phyloP scores from a whole-genome alignment of 2,888 invertebrate genomes.

The Drosophila picticornis region DNA sequence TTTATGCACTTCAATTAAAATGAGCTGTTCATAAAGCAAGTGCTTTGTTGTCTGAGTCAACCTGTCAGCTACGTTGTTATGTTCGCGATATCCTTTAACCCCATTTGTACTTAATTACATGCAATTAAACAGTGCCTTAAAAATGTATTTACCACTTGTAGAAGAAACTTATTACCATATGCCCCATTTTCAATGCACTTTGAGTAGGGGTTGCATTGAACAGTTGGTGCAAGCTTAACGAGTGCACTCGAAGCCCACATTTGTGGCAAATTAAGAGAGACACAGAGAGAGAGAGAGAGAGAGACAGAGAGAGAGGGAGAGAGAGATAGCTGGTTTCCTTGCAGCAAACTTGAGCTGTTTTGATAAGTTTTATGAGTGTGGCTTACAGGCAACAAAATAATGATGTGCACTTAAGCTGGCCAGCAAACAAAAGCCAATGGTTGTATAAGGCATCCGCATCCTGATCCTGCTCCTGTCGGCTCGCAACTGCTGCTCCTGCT shows the following conservation, averaged over 20 bases:
- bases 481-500: not conserved
- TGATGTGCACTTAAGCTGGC: conserved; percentile 71
- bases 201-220: not conserved
- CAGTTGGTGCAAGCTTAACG: not conserved
- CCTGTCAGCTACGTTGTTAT: not conserved
- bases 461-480: not conserved
- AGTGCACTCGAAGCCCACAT: not conserved
- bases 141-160: not conserved
- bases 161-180: not conserved
- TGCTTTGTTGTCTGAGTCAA: not conserved
- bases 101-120: not conserved
- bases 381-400: conserved; percentile 68
- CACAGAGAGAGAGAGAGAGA: too few species aligned
- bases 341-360: conserved; percentile 52
- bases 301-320: not conserved
- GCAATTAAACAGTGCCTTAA: not conserved
- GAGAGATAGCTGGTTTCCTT: not conserved
- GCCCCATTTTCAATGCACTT: not conserved
- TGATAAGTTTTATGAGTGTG: conserved; percentile 67
- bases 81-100: not conserved
- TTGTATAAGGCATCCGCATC: conserved; percentile 37
- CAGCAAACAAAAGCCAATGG: conserved; percentile 30
- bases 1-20: not conserved
- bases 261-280: not conserved
- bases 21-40: not conserved